Base-by-base conservation (phyloP, 2,113 vertebrate species). In the Ceyx cyanopectus region DNA sequence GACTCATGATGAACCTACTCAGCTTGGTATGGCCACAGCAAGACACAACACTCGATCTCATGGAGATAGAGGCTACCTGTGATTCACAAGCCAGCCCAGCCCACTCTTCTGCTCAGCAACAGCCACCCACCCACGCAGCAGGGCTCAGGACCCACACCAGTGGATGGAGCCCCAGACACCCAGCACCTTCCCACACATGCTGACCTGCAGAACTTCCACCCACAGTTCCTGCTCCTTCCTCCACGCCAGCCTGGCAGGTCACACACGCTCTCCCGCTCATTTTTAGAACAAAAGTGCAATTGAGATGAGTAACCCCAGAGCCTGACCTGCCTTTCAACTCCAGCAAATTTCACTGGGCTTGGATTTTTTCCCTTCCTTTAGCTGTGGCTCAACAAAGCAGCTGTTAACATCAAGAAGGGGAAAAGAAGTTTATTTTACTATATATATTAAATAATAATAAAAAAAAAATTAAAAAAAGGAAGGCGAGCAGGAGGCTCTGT, bases 271-370 rank as follows among this genome's bases (percentile, higher is more conserved):
- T 32, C 66, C 70, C 29, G 53, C 83, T 18, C 22, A 0, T 17
- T 51, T 43, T 23, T 9, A 69, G 78, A 82, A 69, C 78, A 93
- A 92, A 93, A 86, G 48, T 3, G 48, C 30, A 3, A 75, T 37
- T 83, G 86, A 95, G 92, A 70, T 2, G 18, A 82, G 79, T 17
- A 66, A 27, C 30, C 81, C 87, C 61, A 8, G 51, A 74, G 86
- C 84, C 57, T 50, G 87, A 29, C 50, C 84, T 9, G 72, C 74
- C 67, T 82, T 66, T 48, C 84, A 82, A 14, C 78, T 14, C 87
- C 74, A 17, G 24, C 72, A 20, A 1, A 54, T 56, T 11, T 62
- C 54, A 17, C 65, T 3, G 2, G 4, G 88, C 73, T 93, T 78
- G 56, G 46, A 56, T 78, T 69, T 61, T 19, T 60, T 19, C 68